phyloP scores from a whole-genome alignment of 2,888 invertebrate genomes.

The Villa cingulata region DNA sequence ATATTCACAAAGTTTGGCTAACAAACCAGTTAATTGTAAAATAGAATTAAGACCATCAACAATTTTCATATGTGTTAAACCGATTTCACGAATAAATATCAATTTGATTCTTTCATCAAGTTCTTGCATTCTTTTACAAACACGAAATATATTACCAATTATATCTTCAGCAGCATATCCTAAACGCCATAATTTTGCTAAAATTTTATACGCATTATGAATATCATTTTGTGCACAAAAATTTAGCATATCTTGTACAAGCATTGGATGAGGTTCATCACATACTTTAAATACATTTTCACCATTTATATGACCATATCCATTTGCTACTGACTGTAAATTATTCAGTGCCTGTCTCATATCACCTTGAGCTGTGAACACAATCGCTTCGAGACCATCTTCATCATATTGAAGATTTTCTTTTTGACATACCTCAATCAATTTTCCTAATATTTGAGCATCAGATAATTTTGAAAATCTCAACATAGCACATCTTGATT shows the following conservation, averaged over 20 bases:
- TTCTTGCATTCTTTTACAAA: constrained; percentile 66
- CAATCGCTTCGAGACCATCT: constrained; percentile 88
- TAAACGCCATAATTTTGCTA: constrained; percentile 78
- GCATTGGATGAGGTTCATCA: constrained; percentile 94
- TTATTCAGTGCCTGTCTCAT: constrained; percentile 97
- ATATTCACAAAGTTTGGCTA: constrained; percentile 63
- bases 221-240: constrained; percentile 69
- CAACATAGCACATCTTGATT: constrained; percentile 94
- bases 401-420: constrained; percentile 70
- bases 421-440: constrained; percentile 57
- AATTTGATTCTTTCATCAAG: constrained; percentile 71
- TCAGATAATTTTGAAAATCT: constrained; percentile 83
- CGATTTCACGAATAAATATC: constrained; percentile 82
- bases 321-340: constrained; percentile 86
- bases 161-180: constrained; percentile 97
- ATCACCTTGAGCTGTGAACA: constrained; percentile 98
- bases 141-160: constrained; percentile 86
- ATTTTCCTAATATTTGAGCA: constrained; percentile 73
- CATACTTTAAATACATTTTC: constrained; percentile 97
- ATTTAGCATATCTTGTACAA: constrained; percentile 82
- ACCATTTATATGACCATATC: constrained; percentile 79
- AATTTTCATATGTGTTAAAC: constrained; percentile 76
- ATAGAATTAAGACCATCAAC: constrained; percentile 77
- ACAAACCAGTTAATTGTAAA: constrained; percentile 79
- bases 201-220: constrained; percentile 73